Percentiles rank a stretch among this genome's conserved stretches.
phyloP scores from a whole-genome alignment of 2,797 vertebrate genomes.

The Sciurus vulgaris region DNA sequence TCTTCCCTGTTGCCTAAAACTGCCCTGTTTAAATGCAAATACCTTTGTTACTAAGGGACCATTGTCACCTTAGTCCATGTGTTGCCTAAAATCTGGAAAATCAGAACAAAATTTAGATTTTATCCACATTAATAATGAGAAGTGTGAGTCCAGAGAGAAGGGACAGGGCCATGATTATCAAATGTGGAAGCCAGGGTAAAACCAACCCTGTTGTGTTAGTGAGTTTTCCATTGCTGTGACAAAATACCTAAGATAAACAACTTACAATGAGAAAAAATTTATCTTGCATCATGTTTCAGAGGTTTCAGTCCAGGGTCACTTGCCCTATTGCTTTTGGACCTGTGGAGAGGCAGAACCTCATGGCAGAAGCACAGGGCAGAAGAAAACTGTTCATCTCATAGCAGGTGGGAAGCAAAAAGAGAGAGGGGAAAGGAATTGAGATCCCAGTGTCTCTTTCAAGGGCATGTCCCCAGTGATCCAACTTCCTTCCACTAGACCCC shows the following conservation, averaged over 20 bases:
- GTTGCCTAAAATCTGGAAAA: background rate
- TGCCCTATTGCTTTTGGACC: background rate
- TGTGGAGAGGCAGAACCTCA: background rate
- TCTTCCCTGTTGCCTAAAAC: background rate
- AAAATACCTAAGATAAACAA: background rate
- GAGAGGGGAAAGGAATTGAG: background rate
- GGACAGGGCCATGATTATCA: background rate
- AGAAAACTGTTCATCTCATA: background rate
- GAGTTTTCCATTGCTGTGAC: background rate
- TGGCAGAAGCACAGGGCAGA: background rate
- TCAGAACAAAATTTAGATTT: background rate
- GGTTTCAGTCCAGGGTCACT: background rate
- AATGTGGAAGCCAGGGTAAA: background rate
- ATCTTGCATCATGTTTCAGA: background rate
- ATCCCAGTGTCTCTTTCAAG: no score
- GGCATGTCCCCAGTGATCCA: no score
- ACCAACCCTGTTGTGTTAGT: background rate
- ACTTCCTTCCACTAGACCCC: no score
- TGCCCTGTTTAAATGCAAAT: slow-evolving; percentile 9
- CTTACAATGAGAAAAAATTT: background rate
- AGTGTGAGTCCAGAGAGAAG: background rate
- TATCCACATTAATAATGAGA: background rate
- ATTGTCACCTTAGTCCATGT: background rate
- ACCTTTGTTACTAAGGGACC: background rate
- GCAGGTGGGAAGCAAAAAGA: background rate